Conservation (phyloP, 2,888 invertebrate genomes). For the Orchestes rusci region DNA sequence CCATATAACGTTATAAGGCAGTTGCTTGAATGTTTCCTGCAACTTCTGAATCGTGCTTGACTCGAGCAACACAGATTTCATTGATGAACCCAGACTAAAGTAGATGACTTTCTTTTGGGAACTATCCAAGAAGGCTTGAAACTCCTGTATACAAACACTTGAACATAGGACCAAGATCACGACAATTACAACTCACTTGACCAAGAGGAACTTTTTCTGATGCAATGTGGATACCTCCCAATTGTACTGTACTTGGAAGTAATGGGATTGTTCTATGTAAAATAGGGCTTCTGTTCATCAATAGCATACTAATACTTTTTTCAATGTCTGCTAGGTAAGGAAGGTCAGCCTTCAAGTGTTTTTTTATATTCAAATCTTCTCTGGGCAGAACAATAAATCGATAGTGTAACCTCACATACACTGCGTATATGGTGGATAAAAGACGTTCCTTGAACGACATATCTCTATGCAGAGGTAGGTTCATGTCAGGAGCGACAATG, state of each 20-base stretch:
- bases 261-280: conserved; percentile 25
- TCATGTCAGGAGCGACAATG: conserved; percentile 24
- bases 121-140: conserved; percentile 22
- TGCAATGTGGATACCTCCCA: conserved; percentile 20
- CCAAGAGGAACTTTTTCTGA: conserved; percentile 7
- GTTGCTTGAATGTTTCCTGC: conserved; percentile 15
- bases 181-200: conserved; percentile 13
- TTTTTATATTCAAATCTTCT: conserved; percentile 20
- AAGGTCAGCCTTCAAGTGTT: conserved; percentile 24
- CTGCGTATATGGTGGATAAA: conserved; percentile 16
- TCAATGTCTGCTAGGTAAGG: conserved; percentile 26
- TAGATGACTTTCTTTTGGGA: conserved; percentile 28
- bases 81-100: conserved; percentile 29
- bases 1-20: conserved; percentile 39
- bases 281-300: conserved; percentile 28
- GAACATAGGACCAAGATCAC: too few relatives aligned
- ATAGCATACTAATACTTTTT: conserved; percentile 27
- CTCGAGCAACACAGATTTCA: conserved; percentile 13
- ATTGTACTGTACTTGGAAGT: conserved; percentile 27
- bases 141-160: conserved; percentile 13
- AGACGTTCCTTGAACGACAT: conserved; percentile 23
- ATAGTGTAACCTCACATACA: conserved; percentile 22
- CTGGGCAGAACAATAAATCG: conserved; percentile 17
- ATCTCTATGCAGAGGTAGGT: conserved; percentile 22
- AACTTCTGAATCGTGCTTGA: conserved; percentile 8